These are phyloP conservation scores for Nanger granti DNA, from an alignment of 2,113 vertebrate species.

Conservation along the genomic window DNA sequence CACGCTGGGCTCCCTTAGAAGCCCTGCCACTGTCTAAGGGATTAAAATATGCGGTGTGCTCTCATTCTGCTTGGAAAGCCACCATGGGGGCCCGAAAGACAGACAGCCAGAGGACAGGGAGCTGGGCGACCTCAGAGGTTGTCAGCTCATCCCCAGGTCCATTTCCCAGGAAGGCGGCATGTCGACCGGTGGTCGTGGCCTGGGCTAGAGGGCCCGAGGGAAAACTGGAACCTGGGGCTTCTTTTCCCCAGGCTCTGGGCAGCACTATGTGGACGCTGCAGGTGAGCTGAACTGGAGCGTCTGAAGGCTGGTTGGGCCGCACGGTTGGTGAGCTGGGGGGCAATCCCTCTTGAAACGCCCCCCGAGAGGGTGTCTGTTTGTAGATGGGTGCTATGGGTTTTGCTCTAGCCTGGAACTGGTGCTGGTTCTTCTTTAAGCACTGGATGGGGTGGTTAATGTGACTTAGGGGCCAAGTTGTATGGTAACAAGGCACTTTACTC, in stretches of 20 bases:
- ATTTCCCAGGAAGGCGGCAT: background rate
- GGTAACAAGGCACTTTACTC: background rate
- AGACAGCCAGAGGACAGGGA: background rate
- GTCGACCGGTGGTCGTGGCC: fast-evolving
- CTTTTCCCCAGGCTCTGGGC: background rate
- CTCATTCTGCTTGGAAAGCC: background rate
- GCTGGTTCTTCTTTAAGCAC: background rate
- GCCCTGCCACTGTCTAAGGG: background rate
- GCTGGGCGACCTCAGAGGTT: background rate
- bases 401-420: background rate
- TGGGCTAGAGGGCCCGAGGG: background rate
- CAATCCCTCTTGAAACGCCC: background rate
- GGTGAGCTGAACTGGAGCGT: background rate
- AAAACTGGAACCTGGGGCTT: too few relatives aligned
- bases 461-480: background rate
- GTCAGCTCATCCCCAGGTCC: too few relatives aligned
- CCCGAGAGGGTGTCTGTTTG: background rate
- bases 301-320: background rate
- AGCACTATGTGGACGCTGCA: background rate
- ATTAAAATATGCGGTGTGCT: background rate
- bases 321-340: background rate
- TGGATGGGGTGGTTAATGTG: background rate
- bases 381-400: background rate
- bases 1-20: background rate
- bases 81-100: background rate